phyloP scores from a whole-genome alignment of 2,888 invertebrate genomes.

The Drosophila anomelani region DNA sequence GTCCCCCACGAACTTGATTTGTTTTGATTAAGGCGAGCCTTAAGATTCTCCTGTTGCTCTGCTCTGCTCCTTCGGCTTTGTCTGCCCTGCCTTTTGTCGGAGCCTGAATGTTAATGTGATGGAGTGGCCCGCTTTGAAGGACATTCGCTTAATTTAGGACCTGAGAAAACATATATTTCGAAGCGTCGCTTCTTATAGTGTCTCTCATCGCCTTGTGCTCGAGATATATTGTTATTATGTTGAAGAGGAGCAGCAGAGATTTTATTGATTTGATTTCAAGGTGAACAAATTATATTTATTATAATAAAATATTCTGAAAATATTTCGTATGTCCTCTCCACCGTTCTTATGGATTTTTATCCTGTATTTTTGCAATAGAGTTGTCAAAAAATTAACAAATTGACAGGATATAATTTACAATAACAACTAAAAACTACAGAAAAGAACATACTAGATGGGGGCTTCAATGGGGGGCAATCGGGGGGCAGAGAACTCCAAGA shows the following conservation, averaged over 20 bases:
- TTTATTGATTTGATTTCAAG: background rate
- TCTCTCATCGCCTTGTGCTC: slow-evolving; percentile 1
- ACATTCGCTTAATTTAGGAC: slow-evolving; percentile 75
- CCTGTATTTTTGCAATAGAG: background rate
- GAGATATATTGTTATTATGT: slow-evolving; percentile 2
- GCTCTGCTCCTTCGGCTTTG: slow-evolving; percentile 15
- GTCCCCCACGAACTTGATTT: slow-evolving; percentile 62
- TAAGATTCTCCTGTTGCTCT: slow-evolving; percentile 25
- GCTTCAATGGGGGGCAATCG: background rate
- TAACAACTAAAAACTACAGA: background rate
- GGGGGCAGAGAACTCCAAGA: slow-evolving; percentile 1
- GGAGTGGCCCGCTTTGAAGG: slow-evolving; percentile 64
- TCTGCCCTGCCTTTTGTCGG: slow-evolving; percentile 45
- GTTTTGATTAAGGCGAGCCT: slow-evolving; percentile 68
- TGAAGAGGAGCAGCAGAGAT: background rate
- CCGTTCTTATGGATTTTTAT: too few species aligned
- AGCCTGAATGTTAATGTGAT: slow-evolving; percentile 39
- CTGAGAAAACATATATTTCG: slow-evolving; percentile 73
- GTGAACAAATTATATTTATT: background rate
- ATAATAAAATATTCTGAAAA: background rate
- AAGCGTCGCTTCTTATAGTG: slow-evolving; percentile 57
- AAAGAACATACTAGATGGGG: background rate
- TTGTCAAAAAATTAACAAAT: background rate
- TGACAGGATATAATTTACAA: slow-evolving; percentile 1
- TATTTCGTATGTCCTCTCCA: background rate